Evolutionary conservation across 2,113 vertebrate species (phyloP).

Genomic region (Neodon shergylaensis): DNA sequence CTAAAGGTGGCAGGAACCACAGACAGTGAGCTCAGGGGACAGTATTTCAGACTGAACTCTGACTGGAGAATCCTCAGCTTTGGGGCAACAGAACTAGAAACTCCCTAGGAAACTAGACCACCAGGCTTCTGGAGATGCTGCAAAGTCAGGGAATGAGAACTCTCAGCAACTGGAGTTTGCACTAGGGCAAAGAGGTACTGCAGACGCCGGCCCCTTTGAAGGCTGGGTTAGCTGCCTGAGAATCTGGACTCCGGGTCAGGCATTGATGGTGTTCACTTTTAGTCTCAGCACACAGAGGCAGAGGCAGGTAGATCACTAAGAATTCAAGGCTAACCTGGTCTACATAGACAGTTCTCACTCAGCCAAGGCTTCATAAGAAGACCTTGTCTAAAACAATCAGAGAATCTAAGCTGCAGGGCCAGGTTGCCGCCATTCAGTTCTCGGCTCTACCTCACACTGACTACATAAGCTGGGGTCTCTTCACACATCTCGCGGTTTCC

Average conservation of each 20-base stretch:
- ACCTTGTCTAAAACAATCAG: neutral
- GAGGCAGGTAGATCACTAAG: neutral
- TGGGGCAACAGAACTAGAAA: neutral
- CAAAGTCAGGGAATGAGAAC: neutral
- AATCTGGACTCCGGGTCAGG: neutral
- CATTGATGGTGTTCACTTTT: neutral
- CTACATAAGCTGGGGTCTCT: too few species aligned
- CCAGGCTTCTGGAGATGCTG: fast-evolving
- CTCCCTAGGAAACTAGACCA: neutral
- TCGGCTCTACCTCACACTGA: neutral
- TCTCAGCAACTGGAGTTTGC: fast-evolving
- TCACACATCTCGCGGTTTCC: neutral
- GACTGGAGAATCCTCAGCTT: neutral
- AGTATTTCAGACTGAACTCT: neutral
- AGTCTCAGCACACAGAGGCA: neutral
- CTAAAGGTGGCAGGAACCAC: neutral
- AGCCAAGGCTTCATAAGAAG: neutral
- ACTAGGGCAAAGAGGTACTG: fast-evolving
- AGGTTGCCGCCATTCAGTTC: neutral
- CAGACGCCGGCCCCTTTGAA: neutral
- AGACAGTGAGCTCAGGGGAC: neutral
- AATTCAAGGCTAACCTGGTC: neutral
- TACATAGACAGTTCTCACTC: neutral
- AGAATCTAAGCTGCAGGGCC: neutral
- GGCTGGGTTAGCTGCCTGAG: neutral